These are phyloP conservation scores for Salpingus planirostris DNA, from an alignment of 2,888 invertebrate species.

Conservation along the genomic window DNA sequence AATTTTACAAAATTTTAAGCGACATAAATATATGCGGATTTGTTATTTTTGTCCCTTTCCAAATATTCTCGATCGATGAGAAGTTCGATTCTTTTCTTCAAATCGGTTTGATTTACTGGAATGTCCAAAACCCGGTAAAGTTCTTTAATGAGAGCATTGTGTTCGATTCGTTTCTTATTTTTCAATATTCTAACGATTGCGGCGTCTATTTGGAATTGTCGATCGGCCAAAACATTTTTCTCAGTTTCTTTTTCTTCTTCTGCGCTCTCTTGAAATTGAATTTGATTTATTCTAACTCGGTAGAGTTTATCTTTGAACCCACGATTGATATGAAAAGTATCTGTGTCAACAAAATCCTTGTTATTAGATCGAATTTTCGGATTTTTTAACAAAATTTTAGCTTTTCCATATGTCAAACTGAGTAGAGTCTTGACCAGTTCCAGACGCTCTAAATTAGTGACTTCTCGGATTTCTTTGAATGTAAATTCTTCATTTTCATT, in stretches of 20 bases:
- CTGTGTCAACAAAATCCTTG: slow-evolving; percentile 74
- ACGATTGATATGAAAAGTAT: slow-evolving; percentile 70
- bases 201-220: slow-evolving; percentile 98
- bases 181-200: slow-evolving; percentile 99
- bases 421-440: slow-evolving; percentile 88
- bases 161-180: slow-evolving; percentile 87
- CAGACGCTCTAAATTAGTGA: slow-evolving; percentile 85
- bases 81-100: slow-evolving; percentile 96
- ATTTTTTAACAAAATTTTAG: slow-evolving; percentile 73
- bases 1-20: slow-evolving; percentile 54
- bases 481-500: slow-evolving; percentile 74
- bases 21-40: slow-evolving; percentile 91
- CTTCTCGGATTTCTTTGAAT: slow-evolving; percentile 76
- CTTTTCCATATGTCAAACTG: slow-evolving; percentile 90
- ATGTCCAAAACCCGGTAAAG: slow-evolving; percentile 94
- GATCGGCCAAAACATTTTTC: slow-evolving; percentile 93
- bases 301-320: slow-evolving; percentile 93
- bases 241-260: slow-evolving; percentile 92
- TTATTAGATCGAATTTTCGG: too few relatives aligned
- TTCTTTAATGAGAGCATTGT: slow-evolving; percentile 90
- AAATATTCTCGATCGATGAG: slow-evolving; percentile 98
- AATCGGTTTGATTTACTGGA: slow-evolving; percentile 94
- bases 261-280: slow-evolving; percentile 66
- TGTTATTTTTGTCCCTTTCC: slow-evolving; percentile 92
- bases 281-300: slow-evolving; percentile 96